Conservation (phyloP, 2,113 vertebrate genomes). For the Corythaixoides concolor region DNA sequence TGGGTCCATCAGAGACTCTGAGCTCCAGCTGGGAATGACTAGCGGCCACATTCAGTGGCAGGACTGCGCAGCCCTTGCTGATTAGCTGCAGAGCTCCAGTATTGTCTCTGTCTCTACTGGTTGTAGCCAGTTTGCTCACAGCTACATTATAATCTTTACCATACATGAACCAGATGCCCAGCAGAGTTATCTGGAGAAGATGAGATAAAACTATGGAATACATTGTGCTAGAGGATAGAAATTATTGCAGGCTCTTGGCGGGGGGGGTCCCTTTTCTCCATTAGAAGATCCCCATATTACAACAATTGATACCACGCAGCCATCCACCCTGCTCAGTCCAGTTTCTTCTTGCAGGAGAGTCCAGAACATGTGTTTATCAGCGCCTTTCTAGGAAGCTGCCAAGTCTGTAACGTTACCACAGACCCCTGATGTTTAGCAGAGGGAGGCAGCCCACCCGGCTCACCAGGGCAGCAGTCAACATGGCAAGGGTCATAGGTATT, state of each 20-base stretch:
- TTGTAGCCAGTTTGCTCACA: neutral
- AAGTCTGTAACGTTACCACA: neutral
- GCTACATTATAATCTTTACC: neutral
- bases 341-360: neutral
- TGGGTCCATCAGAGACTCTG: neutral
- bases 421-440: neutral
- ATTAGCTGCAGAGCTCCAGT: neutral
- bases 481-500: neutral
- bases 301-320: neutral
- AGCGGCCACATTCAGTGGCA: neutral
- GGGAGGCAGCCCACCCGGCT: neutral
- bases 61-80: neutral
- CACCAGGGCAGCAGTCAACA: neutral
- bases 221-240: neutral
- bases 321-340: neutral
- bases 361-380: neutral
- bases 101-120: neutral
- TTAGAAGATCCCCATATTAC: neutral
- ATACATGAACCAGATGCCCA: neutral
- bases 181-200: neutral
- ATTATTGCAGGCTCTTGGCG: neutral
- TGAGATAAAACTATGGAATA: neutral
- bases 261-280: neutral
- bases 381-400: neutral
- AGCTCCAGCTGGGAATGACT: neutral